phyloP scores from a whole-genome alignment of 2,113 vertebrate species.

The human (Homo sapiens) region GRCh38 chr13:57076001-57076500 shows the following conservation, averaged over 20 bases:
- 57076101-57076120: not conserved
- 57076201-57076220: slow-evolving; percentile 4
- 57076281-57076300: slow-evolving; percentile 37
- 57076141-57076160: not conserved
- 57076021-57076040: not conserved
- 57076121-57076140: not conserved
- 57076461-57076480: not conserved
- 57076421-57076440: not conserved
- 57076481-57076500: not conserved
- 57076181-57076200: slow-evolving; percentile 47
- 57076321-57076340: slow-evolving; percentile 36
- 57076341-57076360: not conserved
- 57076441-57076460: not conserved
- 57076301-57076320: not conserved
- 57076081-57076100: not conserved
- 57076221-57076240: not conserved
- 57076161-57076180: not conserved
- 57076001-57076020: not conserved
- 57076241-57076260: not conserved
- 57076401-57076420: not conserved
- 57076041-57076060: not conserved
- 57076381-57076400: not conserved
- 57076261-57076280: not conserved
- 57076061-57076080: not conserved
- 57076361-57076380: not conserved